Conservation (phyloP, 64 coral and sea anemone genomes). For the Montipora efflorescens region DNA sequence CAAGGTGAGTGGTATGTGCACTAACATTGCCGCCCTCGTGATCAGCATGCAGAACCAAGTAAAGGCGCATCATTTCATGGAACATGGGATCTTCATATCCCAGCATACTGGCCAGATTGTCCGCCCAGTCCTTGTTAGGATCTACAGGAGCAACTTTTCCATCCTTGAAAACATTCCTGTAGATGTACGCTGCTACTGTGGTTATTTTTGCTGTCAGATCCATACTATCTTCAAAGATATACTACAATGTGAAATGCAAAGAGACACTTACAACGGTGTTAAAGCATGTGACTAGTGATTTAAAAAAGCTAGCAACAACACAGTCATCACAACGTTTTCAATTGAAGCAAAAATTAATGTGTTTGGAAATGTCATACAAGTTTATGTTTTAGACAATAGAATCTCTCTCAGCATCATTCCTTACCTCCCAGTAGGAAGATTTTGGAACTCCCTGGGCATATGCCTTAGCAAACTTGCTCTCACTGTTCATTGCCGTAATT, state of each 20-base stretch:
- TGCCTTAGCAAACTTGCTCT: conserved; percentile 95
- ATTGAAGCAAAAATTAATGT: too few relatives aligned
- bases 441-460: conserved; percentile 82
- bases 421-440: conserved; percentile 88
- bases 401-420: not conserved
- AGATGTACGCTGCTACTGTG: conserved; percentile 93
- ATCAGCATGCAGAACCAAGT: conserved; percentile 90
- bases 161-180: conserved; percentile 93
- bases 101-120: conserved; percentile 90
- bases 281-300: too few relatives aligned
- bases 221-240: conserved; percentile 97
- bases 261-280: too few relatives aligned
- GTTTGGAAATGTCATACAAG: too few relatives aligned
- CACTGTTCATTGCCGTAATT: conserved; percentile 97
- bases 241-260: conserved; percentile 34
- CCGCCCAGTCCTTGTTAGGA: conserved; percentile 93
- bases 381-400: not conserved
- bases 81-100: conserved; percentile 94
- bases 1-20: conserved; percentile 89
- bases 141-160: conserved; percentile 96
- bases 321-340: too few relatives aligned
- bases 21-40: conserved; percentile 99
- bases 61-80: conserved; percentile 90
- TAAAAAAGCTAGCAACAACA: too few relatives aligned
- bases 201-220: conserved; percentile 97